Base-by-base conservation (phyloP, 2,113 vertebrate genomes). In the Caranx melampygus region DNA sequence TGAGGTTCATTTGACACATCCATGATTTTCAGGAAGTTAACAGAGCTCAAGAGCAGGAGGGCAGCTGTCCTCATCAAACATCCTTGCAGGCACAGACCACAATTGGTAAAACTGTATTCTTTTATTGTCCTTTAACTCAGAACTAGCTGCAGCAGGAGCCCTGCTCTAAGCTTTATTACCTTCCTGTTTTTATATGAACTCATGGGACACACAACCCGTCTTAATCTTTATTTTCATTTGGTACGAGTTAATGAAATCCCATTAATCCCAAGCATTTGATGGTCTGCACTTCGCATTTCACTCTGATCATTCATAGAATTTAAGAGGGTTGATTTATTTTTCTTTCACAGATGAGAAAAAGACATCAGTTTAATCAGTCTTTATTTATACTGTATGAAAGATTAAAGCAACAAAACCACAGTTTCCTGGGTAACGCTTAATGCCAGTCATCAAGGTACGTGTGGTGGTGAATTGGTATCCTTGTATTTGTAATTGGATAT, bases 21-120 rank as follows among this genome's bases (percentile, higher is more conserved):
- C 95, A 98, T 97, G 94, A 96, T 91, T 60, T 91, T 93, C 16
- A 99, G 95, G 84, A 99, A 98, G 87, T 99, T 81, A 26, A 0
- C 96, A 96, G 42, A 97, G 96, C 0, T 96, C 93, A 34, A 94
- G 93, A 4, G 94, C 91, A 10, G 98, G 96, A 59, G 89, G 94
- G 97, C 97, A 97, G 18, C 93, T 90, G 14, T 94, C 92, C 18
- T 94, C 94, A 6, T 94, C 92, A 86, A 99, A 90, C 78, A 86
- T 84, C 72, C 94, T 98, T 99, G 71, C 33, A 51, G 59, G 74
- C 33, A 63, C 6, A 15, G 0, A 83, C 26, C 7, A 73, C 26
- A 20, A 51, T 2, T 7, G n/a, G 18, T 33, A 26, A 26, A 26
- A 15, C 6, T 15, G 54, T 20, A 73, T 62, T 73, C 21, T 40